These are phyloP conservation scores for Orchestia grillus DNA, from an alignment of 1,140 invertebrate species.

Conservation along the genomic window DNA sequence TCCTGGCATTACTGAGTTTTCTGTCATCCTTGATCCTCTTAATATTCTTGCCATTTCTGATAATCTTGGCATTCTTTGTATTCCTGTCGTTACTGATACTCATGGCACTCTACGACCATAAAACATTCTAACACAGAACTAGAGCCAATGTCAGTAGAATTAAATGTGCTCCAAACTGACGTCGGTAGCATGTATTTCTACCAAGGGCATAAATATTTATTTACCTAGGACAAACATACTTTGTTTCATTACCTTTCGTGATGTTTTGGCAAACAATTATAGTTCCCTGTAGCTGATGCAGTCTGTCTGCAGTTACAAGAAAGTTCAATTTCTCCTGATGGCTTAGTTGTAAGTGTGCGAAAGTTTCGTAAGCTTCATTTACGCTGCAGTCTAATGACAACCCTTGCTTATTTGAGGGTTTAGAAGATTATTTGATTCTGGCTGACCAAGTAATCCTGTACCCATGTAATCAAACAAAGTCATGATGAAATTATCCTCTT, in stretches of 20 bases:
- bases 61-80: too few relatives aligned
- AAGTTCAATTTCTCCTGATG: not conserved
- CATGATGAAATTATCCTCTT: too few relatives aligned
- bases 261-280: not conserved
- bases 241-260: not conserved
- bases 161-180: not conserved
- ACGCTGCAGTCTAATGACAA: not conserved
- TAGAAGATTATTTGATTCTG: too few relatives aligned
- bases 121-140: not conserved
- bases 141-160: not conserved
- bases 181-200: not conserved
- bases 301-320: not conserved
- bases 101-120: too few relatives aligned
- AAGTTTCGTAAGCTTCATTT: not conserved
- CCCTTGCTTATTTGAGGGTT: too few relatives aligned
- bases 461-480: too few relatives aligned
- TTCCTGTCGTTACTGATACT: too few relatives aligned
- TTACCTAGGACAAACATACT: not conserved
- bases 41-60: too few relatives aligned
- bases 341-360: not conserved
- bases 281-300: not conserved
- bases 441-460: too few relatives aligned
- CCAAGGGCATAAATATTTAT: not conserved
- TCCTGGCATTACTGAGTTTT: too few relatives aligned
- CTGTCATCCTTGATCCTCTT: too few relatives aligned